Conservation (phyloP, 1,140 invertebrate species). For the Nymphalis io region DNA sequence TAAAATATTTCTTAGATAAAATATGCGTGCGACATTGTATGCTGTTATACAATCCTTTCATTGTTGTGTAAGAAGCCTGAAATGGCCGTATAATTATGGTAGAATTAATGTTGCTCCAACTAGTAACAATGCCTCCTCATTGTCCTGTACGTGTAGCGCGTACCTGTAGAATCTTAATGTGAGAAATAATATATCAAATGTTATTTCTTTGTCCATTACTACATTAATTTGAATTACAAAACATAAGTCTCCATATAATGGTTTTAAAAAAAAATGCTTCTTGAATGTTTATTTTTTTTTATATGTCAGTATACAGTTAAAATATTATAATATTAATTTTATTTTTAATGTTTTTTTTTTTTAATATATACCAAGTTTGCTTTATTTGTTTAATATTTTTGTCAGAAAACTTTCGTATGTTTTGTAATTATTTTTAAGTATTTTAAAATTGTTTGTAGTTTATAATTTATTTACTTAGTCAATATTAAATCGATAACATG, state of each 20-base stretch:
- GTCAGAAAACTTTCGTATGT: too few relatives aligned
- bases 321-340: not conserved
- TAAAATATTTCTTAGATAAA: not conserved
- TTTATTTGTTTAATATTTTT: too few relatives aligned
- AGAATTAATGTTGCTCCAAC: constrained; percentile 1
- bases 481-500: too few relatives aligned
- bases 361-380: not conserved
- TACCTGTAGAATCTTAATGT: not conserved
- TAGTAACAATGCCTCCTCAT: not conserved
- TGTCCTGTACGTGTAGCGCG: not conserved
- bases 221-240: not conserved
- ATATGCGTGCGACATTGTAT: not conserved
- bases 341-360: not conserved
- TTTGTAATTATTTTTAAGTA: too few relatives aligned
- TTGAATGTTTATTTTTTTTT: too few relatives aligned
- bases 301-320: too few relatives aligned
- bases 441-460: too few relatives aligned
- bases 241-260: too few relatives aligned
- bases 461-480: too few relatives aligned
- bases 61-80: constrained; percentile 6
- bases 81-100: constrained; percentile 9
- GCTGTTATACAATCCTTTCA: not conserved
- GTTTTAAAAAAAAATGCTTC: too few relatives aligned
- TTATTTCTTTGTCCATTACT: not conserved
- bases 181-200: constrained; percentile 4